Percentiles rank a stretch among this genome's conserved stretches.
phyloP scores from a whole-genome alignment of 2,888 invertebrate species.

The Exephanes ischioxanthus region DNA sequence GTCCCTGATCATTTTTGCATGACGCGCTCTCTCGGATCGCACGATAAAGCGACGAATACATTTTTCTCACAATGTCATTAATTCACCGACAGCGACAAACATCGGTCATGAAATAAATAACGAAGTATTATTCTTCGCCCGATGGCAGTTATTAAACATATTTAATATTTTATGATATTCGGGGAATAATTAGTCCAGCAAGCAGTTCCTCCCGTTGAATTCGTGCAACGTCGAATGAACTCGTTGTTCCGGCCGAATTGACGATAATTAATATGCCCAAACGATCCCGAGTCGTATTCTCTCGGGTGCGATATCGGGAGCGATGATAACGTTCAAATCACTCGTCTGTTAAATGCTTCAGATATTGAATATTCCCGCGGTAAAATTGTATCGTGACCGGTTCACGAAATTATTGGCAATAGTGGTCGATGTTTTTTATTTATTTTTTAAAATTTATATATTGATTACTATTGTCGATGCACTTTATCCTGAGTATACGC shows the following conservation, averaged over 20 bases:
- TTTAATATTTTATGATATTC: background rate
- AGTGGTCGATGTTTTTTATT: background rate
- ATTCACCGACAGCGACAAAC: background rate
- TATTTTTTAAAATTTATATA: no score
- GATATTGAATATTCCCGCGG: background rate
- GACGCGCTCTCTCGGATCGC: background rate
- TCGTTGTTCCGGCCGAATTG: background rate
- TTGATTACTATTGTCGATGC: background rate
- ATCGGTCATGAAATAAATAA: constrained; percentile 10
- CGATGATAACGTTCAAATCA: background rate
- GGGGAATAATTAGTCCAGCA: background rate
- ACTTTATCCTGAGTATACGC: background rate
- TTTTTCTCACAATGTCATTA: background rate
- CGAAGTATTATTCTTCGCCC: background rate
- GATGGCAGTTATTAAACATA: background rate
- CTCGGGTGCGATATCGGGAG: background rate
- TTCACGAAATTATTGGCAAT: background rate
- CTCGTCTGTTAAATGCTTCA: background rate
- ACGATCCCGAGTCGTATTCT: background rate
- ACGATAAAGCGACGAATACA: background rate
- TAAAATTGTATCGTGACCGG: background rate
- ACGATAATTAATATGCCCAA: background rate
- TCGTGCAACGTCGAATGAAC: background rate
- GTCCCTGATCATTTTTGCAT: constrained; percentile 2
- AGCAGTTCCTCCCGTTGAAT: background rate